These are phyloP conservation scores for Daphoenositta chrysoptera DNA, from an alignment of 2,113 vertebrate species.

Conservation along the genomic window DNA sequence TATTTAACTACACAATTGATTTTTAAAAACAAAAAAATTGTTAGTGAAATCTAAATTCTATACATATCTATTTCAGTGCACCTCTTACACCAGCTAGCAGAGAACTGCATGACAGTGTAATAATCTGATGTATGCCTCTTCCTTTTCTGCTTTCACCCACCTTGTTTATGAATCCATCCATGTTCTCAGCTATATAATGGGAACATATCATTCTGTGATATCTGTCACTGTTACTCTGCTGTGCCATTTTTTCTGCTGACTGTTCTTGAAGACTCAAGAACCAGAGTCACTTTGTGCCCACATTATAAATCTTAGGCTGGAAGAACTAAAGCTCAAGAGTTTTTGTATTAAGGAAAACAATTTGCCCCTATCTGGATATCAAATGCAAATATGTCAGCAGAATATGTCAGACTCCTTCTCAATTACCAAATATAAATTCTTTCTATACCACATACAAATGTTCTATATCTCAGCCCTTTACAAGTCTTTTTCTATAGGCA, in stretches of 20 bases:
- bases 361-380: not conserved
- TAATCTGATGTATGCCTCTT: not conserved
- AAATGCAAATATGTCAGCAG: not conserved
- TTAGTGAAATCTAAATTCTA: constrained; percentile 13
- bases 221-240: not conserved
- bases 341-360: not conserved
- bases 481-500: not conserved
- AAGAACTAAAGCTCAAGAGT: not conserved
- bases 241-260: not conserved
- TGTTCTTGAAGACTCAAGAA: not conserved
- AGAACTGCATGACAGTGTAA: not conserved
- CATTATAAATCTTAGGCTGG: not conserved
- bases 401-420: not conserved
- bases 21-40: not conserved
- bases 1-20: constrained; percentile 19
- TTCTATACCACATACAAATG: not conserved
- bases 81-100: not conserved
- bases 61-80: not conserved
- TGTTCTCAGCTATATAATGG: not conserved
- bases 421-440: not conserved
- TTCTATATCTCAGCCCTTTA: not conserved
- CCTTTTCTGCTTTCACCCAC: not conserved
- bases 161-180: not conserved
- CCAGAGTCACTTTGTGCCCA: not conserved
- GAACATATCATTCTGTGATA: not conserved